phyloP scores from a whole-genome alignment of 2,113 vertebrate species.

The Ailuropoda melanoleuca region DNA sequence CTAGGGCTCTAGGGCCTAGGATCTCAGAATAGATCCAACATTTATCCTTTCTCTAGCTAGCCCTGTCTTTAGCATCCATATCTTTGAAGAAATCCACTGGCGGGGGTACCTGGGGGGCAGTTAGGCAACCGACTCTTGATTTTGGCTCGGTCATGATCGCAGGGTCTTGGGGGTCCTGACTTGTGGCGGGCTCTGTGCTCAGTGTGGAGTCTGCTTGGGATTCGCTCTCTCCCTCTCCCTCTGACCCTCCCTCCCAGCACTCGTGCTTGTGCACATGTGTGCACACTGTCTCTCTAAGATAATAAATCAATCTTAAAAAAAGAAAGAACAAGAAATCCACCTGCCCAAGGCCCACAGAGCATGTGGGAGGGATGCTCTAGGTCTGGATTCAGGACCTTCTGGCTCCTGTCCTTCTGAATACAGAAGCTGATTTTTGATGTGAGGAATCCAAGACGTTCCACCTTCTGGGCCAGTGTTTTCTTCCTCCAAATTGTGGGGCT shows the following conservation, averaged over 20 bases:
- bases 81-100: neutral
- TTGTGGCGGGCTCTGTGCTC: too few species aligned
- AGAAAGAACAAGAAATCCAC: neutral
- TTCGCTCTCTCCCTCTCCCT: neutral
- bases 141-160: neutral
- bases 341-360: neutral
- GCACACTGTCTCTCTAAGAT: too few species aligned
- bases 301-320: neutral
- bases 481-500: neutral
- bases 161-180: neutral
- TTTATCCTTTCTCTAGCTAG: neutral
- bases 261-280: neutral
- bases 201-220: neutral
- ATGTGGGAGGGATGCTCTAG: neutral
- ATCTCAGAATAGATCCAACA: neutral
- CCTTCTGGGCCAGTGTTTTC: neutral
- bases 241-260: neutral
- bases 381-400: neutral
- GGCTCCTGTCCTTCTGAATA: neutral
- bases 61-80: neutral
- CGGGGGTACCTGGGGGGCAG: accelerated
- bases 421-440: neutral
- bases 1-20: neutral
- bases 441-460: neutral
- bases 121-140: neutral